Conservation (phyloP, 2,797 vertebrate species). For the Enteromius thamalakanensis region DNA sequence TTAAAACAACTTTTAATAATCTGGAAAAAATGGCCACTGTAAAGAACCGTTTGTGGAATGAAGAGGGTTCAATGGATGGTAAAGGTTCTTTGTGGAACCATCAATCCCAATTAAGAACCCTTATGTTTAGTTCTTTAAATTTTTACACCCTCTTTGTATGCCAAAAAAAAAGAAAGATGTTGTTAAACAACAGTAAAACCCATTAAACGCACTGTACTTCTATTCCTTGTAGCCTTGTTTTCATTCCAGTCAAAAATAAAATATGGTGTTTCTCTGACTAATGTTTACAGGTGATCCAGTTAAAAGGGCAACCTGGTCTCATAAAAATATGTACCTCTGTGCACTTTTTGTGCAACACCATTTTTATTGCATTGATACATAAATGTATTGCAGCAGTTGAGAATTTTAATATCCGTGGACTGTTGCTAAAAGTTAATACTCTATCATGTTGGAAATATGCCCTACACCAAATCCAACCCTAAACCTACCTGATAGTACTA, state of each 20-base stretch:
- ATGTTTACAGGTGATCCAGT: not conserved
- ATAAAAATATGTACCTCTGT: no score
- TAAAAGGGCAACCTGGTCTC: no score
- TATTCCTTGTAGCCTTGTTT: not conserved
- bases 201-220: not conserved
- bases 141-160: not conserved
- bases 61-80: not conserved
- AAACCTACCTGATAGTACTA: no score
- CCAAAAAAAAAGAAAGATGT: not conserved
- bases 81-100: not conserved
- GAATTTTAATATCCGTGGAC: no score
- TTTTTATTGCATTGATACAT: no score
- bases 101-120: not conserved
- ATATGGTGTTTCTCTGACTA: not conserved
- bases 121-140: not conserved
- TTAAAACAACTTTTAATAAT: not conserved
- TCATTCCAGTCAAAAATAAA: not conserved
- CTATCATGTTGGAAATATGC: no score
- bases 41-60: not conserved
- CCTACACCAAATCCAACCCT: no score
- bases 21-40: not conserved
- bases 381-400: no score
- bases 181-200: not conserved
- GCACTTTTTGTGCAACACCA: no score
- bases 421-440: no score